phyloP scores from a whole-genome alignment of 2,113 vertebrate species.

The Vanacampus margaritifer region DNA sequence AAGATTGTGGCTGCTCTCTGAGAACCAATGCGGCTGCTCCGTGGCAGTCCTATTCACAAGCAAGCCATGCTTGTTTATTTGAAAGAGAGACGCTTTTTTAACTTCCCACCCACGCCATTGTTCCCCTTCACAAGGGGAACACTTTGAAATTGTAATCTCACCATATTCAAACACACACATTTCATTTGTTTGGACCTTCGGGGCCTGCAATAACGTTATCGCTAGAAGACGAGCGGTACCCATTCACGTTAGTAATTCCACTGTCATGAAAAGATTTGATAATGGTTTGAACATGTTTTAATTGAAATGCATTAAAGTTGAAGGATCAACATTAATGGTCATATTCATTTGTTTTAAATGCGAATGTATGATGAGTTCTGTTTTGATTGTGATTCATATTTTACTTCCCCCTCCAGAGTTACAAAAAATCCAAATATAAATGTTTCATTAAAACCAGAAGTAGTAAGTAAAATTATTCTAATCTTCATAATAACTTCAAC shows the following conservation, averaged over 20 bases:
- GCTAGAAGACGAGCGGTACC: constrained; percentile 36
- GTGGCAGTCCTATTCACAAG: constrained; percentile 59
- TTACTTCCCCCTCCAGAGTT: neutral
- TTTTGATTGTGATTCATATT: neutral
- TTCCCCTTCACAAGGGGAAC: constrained; percentile 69
- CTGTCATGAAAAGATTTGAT: neutral
- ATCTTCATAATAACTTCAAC: neutral
- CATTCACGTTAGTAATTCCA: constrained; percentile 17
- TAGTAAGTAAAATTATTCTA: neutral
- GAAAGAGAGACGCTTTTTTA: constrained; percentile 68
- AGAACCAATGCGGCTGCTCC: constrained; percentile 66
- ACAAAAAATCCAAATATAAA: neutral
- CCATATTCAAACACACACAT: constrained; percentile 76
- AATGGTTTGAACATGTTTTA: neutral
- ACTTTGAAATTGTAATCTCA: constrained; percentile 80
- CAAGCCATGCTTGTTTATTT: constrained; percentile 71
- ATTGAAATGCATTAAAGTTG: neutral
- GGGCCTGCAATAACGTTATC: constrained; percentile 75
- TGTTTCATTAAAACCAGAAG: constrained; percentile 1
- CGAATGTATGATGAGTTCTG: neutral
- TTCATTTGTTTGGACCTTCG: constrained; percentile 77
- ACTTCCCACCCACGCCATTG: constrained; percentile 70
- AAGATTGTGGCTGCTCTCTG: constrained; percentile 40
- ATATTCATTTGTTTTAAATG: neutral
- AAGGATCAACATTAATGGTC: neutral